A percentile compares a stretch with the other conserved stretches of the same genome.
phyloP scores from a whole-genome alignment of 1,140 invertebrate genomes.

The Macrostomum lignano region DNA sequence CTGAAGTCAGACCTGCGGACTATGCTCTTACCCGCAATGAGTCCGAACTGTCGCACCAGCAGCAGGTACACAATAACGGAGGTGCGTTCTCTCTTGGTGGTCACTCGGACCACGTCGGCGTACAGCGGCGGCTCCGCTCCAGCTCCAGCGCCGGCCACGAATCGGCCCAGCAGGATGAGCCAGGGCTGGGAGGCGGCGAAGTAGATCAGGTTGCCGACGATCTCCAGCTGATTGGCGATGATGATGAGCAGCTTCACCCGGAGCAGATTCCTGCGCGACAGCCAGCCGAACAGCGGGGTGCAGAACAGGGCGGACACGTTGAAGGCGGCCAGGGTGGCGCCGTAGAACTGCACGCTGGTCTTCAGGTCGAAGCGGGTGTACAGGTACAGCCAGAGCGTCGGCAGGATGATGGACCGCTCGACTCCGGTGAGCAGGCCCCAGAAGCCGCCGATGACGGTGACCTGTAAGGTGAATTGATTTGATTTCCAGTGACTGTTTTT shows the following conservation, averaged over 20 bases:
- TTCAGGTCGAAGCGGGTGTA: background rate
- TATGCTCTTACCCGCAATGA: too few species aligned
- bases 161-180: constrained; percentile 2
- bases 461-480: too few species aligned
- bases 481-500: too few species aligned
- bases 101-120: constrained; percentile 5
- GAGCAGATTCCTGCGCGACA: background rate
- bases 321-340: background rate
- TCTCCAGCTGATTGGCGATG: constrained; percentile 1
- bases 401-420: constrained; percentile 3
- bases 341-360: background rate
- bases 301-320: background rate
- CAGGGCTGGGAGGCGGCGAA: background rate
- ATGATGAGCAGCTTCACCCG: constrained; percentile 1
- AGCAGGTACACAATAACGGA: background rate
- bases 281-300: constrained; percentile 4
- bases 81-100: background rate
- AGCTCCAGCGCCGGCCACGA: constrained; percentile 1
- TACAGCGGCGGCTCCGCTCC: constrained; percentile 1
- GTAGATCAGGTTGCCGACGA: constrained; percentile 5
- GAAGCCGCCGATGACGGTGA: too few species aligned
- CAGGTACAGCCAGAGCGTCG: constrained; percentile 4
- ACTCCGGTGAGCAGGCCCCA: constrained; percentile 2
- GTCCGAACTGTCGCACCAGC: background rate
- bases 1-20: too few species aligned